Conservation (phyloP, 1,140 invertebrate species). For the Globodera ellingtonae region DNA sequence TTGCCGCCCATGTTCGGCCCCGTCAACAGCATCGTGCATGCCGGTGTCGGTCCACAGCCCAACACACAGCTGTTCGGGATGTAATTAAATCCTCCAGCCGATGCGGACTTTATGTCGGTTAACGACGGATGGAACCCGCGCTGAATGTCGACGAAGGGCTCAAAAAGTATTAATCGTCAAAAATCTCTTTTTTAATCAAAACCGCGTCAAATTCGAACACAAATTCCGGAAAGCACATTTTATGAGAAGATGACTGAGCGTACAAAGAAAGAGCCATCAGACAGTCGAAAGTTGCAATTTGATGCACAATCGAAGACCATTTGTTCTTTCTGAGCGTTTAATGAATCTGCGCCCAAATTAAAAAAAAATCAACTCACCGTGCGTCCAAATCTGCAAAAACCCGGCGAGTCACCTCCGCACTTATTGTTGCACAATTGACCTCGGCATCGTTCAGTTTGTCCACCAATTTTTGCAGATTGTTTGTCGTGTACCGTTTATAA, state of each 20-base stretch:
- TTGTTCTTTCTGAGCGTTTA: slow-evolving; percentile 70
- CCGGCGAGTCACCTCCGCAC: slow-evolving; percentile 83
- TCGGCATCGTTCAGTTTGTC: slow-evolving; percentile 79
- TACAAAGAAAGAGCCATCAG: slow-evolving; percentile 81
- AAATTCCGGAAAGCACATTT: slow-evolving; percentile 79
- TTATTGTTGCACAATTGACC: slow-evolving; percentile 75
- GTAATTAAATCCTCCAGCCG: slow-evolving; percentile 68
- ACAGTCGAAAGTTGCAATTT: slow-evolving; percentile 81
- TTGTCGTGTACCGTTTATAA: slow-evolving; percentile 80
- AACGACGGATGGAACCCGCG: slow-evolving; percentile 89
- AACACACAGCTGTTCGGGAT: slow-evolving; percentile 82
- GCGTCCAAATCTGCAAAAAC: slow-evolving; percentile 85
- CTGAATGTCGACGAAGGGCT: slow-evolving; percentile 80
- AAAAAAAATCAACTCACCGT: slow-evolving; percentile 4
- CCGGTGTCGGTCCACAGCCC: slow-evolving; percentile 66
- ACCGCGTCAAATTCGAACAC: slow-evolving; percentile 66
- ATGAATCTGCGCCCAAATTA: neutral
- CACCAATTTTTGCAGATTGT: slow-evolving; percentile 77
- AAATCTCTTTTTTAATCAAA: neutral
- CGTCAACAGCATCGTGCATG: slow-evolving; percentile 71
- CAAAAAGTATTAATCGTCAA: slow-evolving; percentile 41
- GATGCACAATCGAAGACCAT: slow-evolving; percentile 81
- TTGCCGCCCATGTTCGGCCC: slow-evolving; percentile 97
- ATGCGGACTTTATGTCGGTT: slow-evolving; percentile 22
- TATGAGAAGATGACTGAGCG: slow-evolving; percentile 72